Base-by-base conservation (phyloP, 92 coral and sea anemone genomes). In the Diadumene lineata region DNA sequence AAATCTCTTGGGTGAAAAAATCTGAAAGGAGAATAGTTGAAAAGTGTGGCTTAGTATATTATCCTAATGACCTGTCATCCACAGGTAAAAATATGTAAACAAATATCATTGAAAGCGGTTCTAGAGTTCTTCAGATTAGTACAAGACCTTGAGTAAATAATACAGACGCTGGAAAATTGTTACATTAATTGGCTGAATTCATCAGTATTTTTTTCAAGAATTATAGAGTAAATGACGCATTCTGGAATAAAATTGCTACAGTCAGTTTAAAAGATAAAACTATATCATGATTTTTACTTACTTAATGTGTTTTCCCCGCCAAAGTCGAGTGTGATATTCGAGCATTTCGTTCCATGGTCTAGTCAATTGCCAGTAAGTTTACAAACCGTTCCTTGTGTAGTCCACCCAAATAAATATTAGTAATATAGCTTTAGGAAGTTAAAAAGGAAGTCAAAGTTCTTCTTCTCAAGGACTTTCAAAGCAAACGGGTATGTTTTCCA, bases 11-110 rank as follows among this genome's bases (percentile, higher is more conserved):
- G 46, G 31, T 32, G 55, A 15, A 57, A n/a, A 56, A 72, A 44
- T 27, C 51, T 28, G 31, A 60, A 74, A 74, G 16, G 17, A 60
- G 79, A 74, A 74, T 74, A 60, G 19, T 74, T 74, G 22, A 9
- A 73, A 34, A 50, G n/a, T 7, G 18, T 19, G 23, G 38, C 60
- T 64, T 63, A 51, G 34, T 61, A 68, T 8, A 31, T 24, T 73
- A 73, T 73, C 78, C 75, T 38, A 58, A n/a, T 10, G 28, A 58
- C 64, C 64, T 58, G 64, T 58, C 64, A 58, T 21, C 60, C 21
- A 21, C 24, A 53, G 24, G n/a, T 53, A 21, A 21, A 58, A 22
- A 19, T 10, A 58, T 1, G 11, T n/a, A 58, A 58, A 58, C 64
- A 58, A 18, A 1, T 6, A 58, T 53, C 15, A 31, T 58, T 26